Evolutionary conservation across 2,113 vertebrate species (phyloP).

Genomic region (Lota lota): DNA sequence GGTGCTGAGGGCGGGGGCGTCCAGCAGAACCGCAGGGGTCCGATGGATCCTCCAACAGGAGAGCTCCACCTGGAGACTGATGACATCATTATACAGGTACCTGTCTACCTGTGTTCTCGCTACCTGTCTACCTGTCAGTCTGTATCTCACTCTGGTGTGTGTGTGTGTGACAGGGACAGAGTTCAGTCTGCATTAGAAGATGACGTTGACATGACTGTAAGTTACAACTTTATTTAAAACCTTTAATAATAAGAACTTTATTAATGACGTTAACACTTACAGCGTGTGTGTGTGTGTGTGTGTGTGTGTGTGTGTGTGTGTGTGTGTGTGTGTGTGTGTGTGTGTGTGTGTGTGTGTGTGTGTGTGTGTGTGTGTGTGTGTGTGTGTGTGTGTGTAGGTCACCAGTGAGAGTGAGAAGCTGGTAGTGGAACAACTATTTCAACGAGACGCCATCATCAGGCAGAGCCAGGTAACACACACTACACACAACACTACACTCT

Average conservation of each 20-base stretch:
- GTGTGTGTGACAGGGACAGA: slow-evolving; percentile 76
- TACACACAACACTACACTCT: too few relatives aligned
- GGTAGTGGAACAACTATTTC: slow-evolving; percentile 87
- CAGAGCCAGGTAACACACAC: slow-evolving; percentile 86
- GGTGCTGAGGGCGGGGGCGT: slow-evolving; percentile 86
- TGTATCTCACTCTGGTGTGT: not conserved
- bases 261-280: too few relatives aligned
- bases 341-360: not conserved
- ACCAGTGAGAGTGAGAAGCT: slow-evolving; percentile 88
- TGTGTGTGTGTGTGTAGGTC: slow-evolving; percentile 63
- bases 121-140: not conserved
- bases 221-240: slow-evolving; percentile 46
- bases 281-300: not conserved
- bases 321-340: slow-evolving; percentile 15
- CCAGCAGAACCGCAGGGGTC: slow-evolving; percentile 92
- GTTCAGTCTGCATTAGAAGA: slow-evolving; percentile 86
- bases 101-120: not conserved
- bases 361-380: slow-evolving; percentile 10
- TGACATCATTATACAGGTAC: slow-evolving; percentile 90
- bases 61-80: slow-evolving; percentile 90
- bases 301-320: slow-evolving; percentile 10
- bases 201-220: slow-evolving; percentile 85
- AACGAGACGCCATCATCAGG: slow-evolving; percentile 86
- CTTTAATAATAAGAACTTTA: not conserved
- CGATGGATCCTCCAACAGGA: slow-evolving; percentile 96